These are phyloP conservation scores for Spodoptera littoralis DNA, from an alignment of 2,888 invertebrate genomes.

Conservation along the genomic window DNA sequence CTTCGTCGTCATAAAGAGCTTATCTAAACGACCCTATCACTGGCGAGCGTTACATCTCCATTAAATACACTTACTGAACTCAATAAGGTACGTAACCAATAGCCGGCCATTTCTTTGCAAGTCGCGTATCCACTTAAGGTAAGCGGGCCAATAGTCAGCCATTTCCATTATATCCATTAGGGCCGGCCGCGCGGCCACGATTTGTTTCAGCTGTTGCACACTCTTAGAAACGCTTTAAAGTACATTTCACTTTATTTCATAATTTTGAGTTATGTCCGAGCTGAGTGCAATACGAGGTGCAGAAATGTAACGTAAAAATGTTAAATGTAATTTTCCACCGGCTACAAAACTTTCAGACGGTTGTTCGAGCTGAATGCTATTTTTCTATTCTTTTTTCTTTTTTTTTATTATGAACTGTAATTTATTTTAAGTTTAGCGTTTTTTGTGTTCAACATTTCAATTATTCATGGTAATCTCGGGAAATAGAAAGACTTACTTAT, in stretches of 20 bases:
- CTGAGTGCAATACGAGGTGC: conserved; percentile 54
- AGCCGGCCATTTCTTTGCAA: conserved; percentile 60
- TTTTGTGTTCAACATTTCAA: conserved; percentile 9
- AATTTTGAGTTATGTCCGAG: conserved; percentile 71
- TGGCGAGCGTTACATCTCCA: conserved; percentile 40
- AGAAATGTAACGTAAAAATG: conserved; percentile 47
- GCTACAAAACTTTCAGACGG: conserved; percentile 34
- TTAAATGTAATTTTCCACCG: conserved; percentile 45
- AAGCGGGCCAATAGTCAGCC: conserved; percentile 67
- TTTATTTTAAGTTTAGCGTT: conserved; percentile 5
- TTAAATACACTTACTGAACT: conserved; percentile 52
- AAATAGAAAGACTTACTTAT: background rate
- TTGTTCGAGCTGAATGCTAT: conserved; percentile 19
- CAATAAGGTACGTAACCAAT: conserved; percentile 48
- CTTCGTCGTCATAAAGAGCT: conserved; percentile 3
- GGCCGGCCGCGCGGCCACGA: conserved; percentile 65
- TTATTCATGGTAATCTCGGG: background rate
- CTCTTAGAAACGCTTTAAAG: conserved; percentile 72
- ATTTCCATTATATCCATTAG: conserved; percentile 74
- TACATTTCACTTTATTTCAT: conserved; percentile 77
- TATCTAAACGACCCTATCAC: conserved; percentile 30
- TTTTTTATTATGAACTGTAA: conserved; percentile 23
- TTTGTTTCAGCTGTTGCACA: conserved; percentile 80
- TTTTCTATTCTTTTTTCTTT: conserved; percentile 26
- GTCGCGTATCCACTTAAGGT: conserved; percentile 74